phyloP scores from a whole-genome alignment of 2,888 invertebrate species.

The Hyppa rectilinea region DNA sequence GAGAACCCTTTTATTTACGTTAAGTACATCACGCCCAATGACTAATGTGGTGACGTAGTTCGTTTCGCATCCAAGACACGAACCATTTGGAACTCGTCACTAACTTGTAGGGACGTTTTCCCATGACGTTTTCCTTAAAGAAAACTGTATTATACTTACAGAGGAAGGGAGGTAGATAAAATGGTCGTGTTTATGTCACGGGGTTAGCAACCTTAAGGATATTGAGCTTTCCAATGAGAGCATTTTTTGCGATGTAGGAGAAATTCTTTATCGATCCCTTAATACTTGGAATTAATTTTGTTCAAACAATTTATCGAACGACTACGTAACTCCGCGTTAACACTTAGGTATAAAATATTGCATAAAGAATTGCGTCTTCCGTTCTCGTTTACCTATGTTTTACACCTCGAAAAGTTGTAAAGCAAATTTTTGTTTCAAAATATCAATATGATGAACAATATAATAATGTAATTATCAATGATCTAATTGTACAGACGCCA shows the following conservation, averaged over 20 bases:
- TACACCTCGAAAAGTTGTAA: too few relatives aligned
- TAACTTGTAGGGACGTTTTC: constrained; percentile 34
- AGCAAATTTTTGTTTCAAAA: too few relatives aligned
- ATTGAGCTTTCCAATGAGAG: constrained; percentile 19
- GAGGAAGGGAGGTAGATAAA: constrained; percentile 40
- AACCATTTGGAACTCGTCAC: constrained; percentile 43
- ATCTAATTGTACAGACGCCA: too few relatives aligned
- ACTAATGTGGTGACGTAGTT: constrained; percentile 38
- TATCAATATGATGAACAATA: too few relatives aligned
- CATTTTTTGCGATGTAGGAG: not conserved
- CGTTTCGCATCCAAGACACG: constrained; percentile 30
- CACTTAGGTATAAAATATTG: too few relatives aligned
- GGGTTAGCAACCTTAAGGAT: constrained; percentile 25
- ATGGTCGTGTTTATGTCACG: constrained; percentile 32
- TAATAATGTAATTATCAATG: too few relatives aligned
- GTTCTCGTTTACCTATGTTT: too few relatives aligned
- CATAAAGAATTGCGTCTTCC: too few relatives aligned
- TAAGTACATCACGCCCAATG: constrained; percentile 13
- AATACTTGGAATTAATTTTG: not conserved
- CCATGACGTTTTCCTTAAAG: constrained; percentile 47
- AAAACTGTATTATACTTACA: constrained; percentile 38
- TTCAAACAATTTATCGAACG: not conserved
- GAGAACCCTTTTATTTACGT: constrained; percentile 1
- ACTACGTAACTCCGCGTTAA: too few relatives aligned
- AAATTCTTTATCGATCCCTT: constrained; percentile 16